Evolutionary conservation across 2,888 invertebrate species (phyloP).

Genomic region (Drepanosiphum platanoidis): DNA sequence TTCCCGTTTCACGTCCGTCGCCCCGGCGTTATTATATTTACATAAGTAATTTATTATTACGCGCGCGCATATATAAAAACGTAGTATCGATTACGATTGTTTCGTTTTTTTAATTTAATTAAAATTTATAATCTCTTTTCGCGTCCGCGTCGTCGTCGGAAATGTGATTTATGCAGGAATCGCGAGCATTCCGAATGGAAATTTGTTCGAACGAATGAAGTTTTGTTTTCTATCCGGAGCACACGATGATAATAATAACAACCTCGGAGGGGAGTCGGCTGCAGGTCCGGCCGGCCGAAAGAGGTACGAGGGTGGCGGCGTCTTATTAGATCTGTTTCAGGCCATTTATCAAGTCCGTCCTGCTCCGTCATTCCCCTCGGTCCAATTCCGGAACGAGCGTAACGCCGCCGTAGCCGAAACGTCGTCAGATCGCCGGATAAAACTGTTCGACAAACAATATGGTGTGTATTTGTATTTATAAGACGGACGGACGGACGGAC

Average conservation of each 20-base stretch:
- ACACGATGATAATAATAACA: too few relatives aligned
- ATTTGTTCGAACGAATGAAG: conserved; percentile 56
- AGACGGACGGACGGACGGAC: too few relatives aligned
- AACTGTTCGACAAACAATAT: conserved; percentile 56
- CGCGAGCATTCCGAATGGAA: conserved; percentile 12
- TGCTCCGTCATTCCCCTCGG: conserved; percentile 38
- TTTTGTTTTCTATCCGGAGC: conserved; percentile 43
- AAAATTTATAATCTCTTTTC: conserved; percentile 7
- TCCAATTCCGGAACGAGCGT: conserved; percentile 14
- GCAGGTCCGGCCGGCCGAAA: conserved; percentile 9
- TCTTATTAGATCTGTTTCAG: conserved; percentile 58
- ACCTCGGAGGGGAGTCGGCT: background rate
- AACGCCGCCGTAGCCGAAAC: conserved; percentile 31
- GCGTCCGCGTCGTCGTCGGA: background rate
- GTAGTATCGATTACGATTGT: background rate
- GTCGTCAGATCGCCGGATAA: conserved; percentile 48
- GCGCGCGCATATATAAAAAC: too few relatives aligned
- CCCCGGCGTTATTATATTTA: too few relatives aligned
- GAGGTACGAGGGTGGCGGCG: conserved; percentile 12
- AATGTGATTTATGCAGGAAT: conserved; percentile 39
- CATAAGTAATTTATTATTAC: too few relatives aligned
- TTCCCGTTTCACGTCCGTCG: too few relatives aligned
- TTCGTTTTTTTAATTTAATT: background rate
- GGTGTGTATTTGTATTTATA: conserved; percentile 33
- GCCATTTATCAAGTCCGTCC: conserved; percentile 60